Base-by-base conservation (phyloP, 2,797 vertebrate genomes). In the Antrozous pallidus region DNA sequence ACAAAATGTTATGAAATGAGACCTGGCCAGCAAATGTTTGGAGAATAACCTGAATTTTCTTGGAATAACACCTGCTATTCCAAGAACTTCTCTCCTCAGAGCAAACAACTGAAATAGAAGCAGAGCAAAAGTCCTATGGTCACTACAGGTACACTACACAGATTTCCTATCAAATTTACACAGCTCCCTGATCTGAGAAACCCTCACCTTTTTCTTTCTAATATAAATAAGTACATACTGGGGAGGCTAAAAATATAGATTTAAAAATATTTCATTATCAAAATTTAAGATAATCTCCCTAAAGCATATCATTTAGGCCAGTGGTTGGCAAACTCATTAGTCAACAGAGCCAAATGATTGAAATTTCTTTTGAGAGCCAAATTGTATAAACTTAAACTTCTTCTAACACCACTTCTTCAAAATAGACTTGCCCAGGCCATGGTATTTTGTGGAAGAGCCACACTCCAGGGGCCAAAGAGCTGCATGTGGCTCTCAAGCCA, bases 1-100 rank as follows among this genome's bases (percentile, higher is more conserved):
- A 88, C 47, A 75, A 94, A 93, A 91, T 83, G 67, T 95, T 93
- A 42, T 84, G 88, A 88, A 91, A 94, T 94, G 85, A 94, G 88
- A 89, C 82, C 45, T 36, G 74, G 75, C 65, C 71, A 95, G 90
- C 61, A 63, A 87, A 89, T 20, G 5, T 80, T 69, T 65, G 18
- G 38, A 71, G 33, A 80, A 26, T 93, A 80, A 85, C 45, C 73
- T 65, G 42, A 87, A 81, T 33, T 70, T 87, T 83, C 77, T n/a
- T n/a, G n/a, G n/a, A n/a, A n/a, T 80, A 95, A 93, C 69, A 74
- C 45, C 58, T 77, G 51, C 20, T 69, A 69, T 87, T 86, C 88
- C 65, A 71, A 95, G 82, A 94, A 94, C 28, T 58, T 90, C 58
- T 95, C 75, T 88, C 75, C 65, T 90, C 65, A 40, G 75, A 92